Evolutionary conservation across 2,797 vertebrate genomes (phyloP).

Genomic region (Alosa sapidissima): DNA sequence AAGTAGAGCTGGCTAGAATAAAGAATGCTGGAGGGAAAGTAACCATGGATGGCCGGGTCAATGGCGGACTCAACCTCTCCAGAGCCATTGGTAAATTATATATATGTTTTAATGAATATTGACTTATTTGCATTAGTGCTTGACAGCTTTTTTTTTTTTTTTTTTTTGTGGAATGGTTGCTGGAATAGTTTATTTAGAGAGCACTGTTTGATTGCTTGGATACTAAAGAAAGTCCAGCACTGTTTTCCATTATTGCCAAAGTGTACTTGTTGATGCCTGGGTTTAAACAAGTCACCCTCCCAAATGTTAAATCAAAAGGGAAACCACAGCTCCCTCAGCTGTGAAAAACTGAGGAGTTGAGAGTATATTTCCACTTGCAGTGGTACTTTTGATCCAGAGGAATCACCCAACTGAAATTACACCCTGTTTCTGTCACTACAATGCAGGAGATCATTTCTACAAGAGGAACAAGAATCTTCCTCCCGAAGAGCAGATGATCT

Average conservation of each 20-base stretch:
- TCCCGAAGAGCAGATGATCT: constrained; percentile 98
- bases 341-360: too few species aligned
- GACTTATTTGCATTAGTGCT: not conserved
- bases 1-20: constrained; percentile 93
- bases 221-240: too few species aligned
- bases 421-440: not conserved
- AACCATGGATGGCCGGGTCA: constrained; percentile 96
- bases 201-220: too few species aligned
- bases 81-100: constrained; percentile 86
- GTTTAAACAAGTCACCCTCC: too few species aligned
- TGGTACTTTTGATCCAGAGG: not conserved
- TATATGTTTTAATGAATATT: not conserved
- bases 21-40: constrained; percentile 98
- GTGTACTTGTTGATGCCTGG: too few species aligned
- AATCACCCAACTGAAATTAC: not conserved
- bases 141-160: constrained; percentile 6
- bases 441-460: constrained; percentile 92
- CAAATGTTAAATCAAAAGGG: too few species aligned
- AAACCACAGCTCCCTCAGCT: not conserved
- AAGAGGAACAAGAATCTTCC: constrained; percentile 94
- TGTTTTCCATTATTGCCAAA: too few species aligned
- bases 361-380: not conserved
- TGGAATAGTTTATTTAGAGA: not conserved
- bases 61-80: constrained; percentile 96
- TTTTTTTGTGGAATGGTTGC: not conserved